Conservation (phyloP, 2,797 vertebrate species). For the Tamandua tetradactyla region DNA sequence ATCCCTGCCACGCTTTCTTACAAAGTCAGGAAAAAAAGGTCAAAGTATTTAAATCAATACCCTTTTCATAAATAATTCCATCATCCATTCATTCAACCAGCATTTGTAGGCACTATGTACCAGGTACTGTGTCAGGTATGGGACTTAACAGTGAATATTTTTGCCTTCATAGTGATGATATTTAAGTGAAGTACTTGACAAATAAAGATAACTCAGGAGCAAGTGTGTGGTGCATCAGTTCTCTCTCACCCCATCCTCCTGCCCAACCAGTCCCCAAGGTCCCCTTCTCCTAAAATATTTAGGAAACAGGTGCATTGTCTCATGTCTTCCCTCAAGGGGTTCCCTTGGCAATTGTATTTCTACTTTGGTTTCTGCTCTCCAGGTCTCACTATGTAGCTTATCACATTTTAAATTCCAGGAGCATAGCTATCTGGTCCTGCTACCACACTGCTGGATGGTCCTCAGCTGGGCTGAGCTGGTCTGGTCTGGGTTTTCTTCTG, state of each 20-base stretch:
- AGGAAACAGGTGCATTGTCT: neutral
- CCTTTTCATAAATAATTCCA: neutral
- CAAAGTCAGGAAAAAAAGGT: neutral
- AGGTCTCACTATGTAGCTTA: neutral
- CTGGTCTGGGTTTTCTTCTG: neutral
- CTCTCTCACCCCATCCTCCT: neutral
- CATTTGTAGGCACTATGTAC: no score
- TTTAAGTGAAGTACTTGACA: neutral
- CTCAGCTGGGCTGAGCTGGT: accelerated
- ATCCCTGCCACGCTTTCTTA: neutral
- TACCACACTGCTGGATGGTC: accelerated
- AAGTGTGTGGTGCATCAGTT: accelerated
- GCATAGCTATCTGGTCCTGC: neutral
- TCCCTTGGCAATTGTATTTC: neutral
- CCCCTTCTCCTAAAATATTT: neutral
- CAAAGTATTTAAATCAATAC: neutral
- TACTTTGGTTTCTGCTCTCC: neutral
- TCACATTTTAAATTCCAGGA: neutral
- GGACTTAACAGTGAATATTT: neutral
- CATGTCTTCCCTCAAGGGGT: neutral
- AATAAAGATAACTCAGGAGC: neutral
- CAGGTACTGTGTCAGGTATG: no score
- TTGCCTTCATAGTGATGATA: neutral
- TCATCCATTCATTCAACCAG: neutral
- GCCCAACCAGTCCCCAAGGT: no score